Evolutionary conservation across 2,797 vertebrate genomes (phyloP).

Genomic region (Dicrostonyx torquatus): DNA sequence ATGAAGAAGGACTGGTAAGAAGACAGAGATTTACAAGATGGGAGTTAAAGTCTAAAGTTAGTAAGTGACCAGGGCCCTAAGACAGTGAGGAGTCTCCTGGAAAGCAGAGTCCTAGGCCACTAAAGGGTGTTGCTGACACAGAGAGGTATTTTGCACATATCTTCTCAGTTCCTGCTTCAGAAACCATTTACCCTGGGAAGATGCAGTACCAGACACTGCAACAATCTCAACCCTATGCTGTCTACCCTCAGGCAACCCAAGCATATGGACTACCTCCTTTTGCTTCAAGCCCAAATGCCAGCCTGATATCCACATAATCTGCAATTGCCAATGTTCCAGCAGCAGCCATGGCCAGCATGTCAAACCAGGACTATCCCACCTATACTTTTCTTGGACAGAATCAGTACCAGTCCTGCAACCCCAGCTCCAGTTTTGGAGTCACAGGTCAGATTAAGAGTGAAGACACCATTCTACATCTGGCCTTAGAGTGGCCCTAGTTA

Average conservation of each 20-base stretch:
- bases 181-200: slow-evolving; percentile 92
- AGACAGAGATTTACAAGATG: no score
- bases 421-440: slow-evolving; percentile 91
- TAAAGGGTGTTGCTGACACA: no score
- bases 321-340: no score
- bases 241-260: slow-evolving; percentile 95
- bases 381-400: slow-evolving; percentile 95
- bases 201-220: slow-evolving; percentile 92
- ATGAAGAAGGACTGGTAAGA: no score
- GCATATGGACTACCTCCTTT: slow-evolving; percentile 98
- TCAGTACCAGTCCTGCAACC: slow-evolving; percentile 95
- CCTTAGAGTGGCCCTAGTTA: background rate
- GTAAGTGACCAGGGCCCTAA: no score
- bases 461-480: no score
- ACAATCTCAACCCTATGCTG: slow-evolving; percentile 93
- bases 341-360: no score
- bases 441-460: slow-evolving; percentile 88
- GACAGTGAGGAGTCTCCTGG: no score
- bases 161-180: slow-evolving; percentile 88
- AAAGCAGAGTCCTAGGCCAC: no score
- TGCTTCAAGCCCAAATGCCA: slow-evolving; percentile 60
- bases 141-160: slow-evolving; percentile 84
- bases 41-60: no score
- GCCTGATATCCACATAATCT: no score
- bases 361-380: slow-evolving; percentile 92